Evolutionary conservation across 2,888 invertebrate species (phyloP).

Genomic region (Coenonympha arcania): DNA sequence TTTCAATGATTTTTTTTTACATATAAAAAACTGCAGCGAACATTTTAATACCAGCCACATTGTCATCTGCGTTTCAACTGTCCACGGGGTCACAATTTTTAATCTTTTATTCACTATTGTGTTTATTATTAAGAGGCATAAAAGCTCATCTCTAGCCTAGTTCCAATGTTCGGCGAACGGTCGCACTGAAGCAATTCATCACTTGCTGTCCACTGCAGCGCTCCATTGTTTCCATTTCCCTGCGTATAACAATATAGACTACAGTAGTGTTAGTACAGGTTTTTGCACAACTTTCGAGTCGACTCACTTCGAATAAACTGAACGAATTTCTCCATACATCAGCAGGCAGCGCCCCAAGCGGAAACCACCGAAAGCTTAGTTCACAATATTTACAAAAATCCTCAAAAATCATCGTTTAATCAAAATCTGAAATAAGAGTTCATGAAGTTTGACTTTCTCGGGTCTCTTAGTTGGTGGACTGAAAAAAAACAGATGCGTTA

Average conservation of each 20-base stretch:
- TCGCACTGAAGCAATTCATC: constrained; percentile 31
- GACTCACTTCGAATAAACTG: no score
- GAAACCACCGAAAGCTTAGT: no score
- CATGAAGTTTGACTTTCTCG: no score
- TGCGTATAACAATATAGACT: constrained; percentile 25
- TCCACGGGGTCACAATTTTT: constrained; percentile 7
- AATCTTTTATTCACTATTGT: constrained; percentile 21
- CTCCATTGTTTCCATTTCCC: constrained; percentile 24
- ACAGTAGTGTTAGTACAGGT: background rate
- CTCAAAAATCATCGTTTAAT: no score
- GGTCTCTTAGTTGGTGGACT: no score
- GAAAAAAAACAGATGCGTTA: no score
- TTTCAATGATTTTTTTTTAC: background rate
- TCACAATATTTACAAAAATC: no score
- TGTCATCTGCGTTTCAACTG: background rate
- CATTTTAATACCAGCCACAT: background rate
- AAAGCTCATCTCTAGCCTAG: constrained; percentile 18
- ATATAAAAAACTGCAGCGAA: background rate
- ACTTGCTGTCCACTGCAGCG: constrained; percentile 27
- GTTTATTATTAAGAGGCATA: constrained; percentile 16
- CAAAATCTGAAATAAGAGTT: no score
- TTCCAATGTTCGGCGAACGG: constrained; percentile 22
- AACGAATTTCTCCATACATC: no score
- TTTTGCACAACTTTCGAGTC: no score
- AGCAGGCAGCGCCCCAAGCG: no score